A percentile compares a stretch with the other conserved stretches of the same genome.
Evolutionary conservation across 2,113 vertebrate species (phyloP).

Genomic region (Corythoichthys intestinalis): DNA sequence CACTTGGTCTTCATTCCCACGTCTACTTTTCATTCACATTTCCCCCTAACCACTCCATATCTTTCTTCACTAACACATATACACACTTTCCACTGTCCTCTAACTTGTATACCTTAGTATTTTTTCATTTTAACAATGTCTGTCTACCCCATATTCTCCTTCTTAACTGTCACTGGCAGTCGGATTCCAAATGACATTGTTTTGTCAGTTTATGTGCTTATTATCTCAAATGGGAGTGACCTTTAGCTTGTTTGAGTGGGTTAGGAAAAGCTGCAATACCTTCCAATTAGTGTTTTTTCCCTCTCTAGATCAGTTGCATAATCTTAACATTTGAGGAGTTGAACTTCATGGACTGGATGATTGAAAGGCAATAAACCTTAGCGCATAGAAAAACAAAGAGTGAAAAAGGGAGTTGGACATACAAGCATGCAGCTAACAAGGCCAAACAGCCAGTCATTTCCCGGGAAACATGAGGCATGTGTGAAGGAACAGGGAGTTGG

Average conservation of each 20-base stretch:
- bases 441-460: constrained; percentile 66
- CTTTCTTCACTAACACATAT: not conserved
- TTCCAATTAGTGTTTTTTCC: constrained; percentile 30
- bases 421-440: constrained; percentile 67
- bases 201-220: constrained; percentile 25
- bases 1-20: constrained; percentile 45
- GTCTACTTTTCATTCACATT: constrained; percentile 51
- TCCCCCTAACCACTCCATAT: constrained; percentile 39
- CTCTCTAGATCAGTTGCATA: constrained; percentile 37
- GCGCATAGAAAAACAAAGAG: constrained; percentile 26
- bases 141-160: constrained; percentile 11
- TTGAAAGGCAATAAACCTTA: constrained; percentile 40
- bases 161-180: constrained; percentile 16
- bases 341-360: constrained; percentile 36
- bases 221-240: constrained; percentile 31
- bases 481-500: constrained; percentile 64
- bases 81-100: constrained; percentile 13
- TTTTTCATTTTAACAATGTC: constrained; percentile 19
- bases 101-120: constrained; percentile 10
- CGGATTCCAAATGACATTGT: constrained; percentile 18
- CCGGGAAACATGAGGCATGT: constrained; percentile 65
- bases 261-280: constrained; percentile 28
- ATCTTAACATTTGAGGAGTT: constrained; percentile 40
- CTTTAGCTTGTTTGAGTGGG: constrained; percentile 18
- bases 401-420: constrained; percentile 41